Conservation (phyloP, 2,113 vertebrate genomes). For the Lophura nycthemera region DNA sequence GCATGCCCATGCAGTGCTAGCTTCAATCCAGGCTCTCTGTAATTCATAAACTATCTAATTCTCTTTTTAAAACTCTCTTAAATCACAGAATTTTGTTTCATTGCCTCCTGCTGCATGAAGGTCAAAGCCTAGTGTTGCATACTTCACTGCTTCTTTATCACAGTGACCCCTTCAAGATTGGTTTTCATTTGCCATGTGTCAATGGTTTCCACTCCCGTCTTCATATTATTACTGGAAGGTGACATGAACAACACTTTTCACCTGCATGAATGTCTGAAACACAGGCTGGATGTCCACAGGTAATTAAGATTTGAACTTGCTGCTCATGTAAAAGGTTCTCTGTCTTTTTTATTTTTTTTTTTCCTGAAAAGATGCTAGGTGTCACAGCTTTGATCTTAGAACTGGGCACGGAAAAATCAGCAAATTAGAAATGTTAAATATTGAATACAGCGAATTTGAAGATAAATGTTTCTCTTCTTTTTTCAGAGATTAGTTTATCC, state of each 20-base stretch:
- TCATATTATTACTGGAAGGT: slow-evolving; percentile 60
- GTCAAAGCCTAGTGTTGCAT: slow-evolving; percentile 57
- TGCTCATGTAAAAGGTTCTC: background rate
- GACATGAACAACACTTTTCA: slow-evolving; percentile 35
- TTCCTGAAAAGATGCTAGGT: background rate
- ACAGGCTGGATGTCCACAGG: background rate
- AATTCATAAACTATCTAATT: slow-evolving; percentile 44
- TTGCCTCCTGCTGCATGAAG: slow-evolving; percentile 61
- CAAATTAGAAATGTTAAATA: background rate
- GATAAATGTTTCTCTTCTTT: background rate
- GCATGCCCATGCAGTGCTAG: background rate
- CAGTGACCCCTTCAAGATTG: background rate
- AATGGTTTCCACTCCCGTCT: slow-evolving; percentile 35
- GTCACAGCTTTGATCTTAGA: background rate
- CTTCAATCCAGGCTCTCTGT: background rate
- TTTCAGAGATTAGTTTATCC: background rate
- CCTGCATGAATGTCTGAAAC: background rate
- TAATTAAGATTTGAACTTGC: slow-evolving; percentile 50
- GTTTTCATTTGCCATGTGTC: slow-evolving; percentile 54
- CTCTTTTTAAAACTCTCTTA: slow-evolving; percentile 27
- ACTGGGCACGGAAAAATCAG: background rate
- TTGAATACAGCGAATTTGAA: background rate
- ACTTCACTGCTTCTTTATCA: slow-evolving; percentile 62
- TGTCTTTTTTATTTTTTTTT: background rate
- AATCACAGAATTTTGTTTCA: slow-evolving; percentile 60